Evolutionary conservation across 2,888 invertebrate species (phyloP), one percentile per base, ranked within the genome.

Genomic region (Metopia argyrocephala): DNA sequence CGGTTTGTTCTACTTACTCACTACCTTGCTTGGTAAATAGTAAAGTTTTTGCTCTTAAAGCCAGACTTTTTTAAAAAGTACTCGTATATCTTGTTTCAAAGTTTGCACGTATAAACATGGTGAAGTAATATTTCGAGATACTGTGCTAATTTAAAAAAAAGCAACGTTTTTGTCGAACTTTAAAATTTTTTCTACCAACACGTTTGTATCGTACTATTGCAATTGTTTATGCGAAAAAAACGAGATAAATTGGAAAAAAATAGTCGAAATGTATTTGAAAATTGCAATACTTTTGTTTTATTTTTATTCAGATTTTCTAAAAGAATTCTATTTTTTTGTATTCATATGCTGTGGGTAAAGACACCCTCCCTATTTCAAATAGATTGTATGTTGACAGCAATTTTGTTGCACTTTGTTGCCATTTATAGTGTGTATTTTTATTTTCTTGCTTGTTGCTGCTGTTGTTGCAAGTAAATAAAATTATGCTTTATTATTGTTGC

Each of bases 391-490:
- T 78, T 81, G 81, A 81, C 81, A 81, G 81, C 81, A 78, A 65
- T 81, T 81, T 70, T 81, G 78, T 81, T 81, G 81, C 81, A 81
- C 81, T 81, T 75, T 81, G 74, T 78, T 70, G 81, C 81, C 81
- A 78, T 75, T 81, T 81, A 74, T 74, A 69, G 64, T 46, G 12
- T 59, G 62, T 48, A 59, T 27, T 82, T 65, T 56, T 75, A 61
- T 73, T 23, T 66, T 65, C 56, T 56, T 50, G 12, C 31, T 71
- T 75, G 54, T 66, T 50, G 31, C 7, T 45, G 18, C 57, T 69
- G 61, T 78, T 70, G 62, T 76, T 61, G 48, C 61, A 31, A 65
- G 54, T 50, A 38, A 31, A 18, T 48, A 31, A 15, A 50, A 46
- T 68, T 38, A 12, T 73, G 48, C 57, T 59, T 50, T n/a, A 50